phyloP scores from a whole-genome alignment of 2,113 vertebrate genomes.

The Oncorhynchus masou region DNA sequence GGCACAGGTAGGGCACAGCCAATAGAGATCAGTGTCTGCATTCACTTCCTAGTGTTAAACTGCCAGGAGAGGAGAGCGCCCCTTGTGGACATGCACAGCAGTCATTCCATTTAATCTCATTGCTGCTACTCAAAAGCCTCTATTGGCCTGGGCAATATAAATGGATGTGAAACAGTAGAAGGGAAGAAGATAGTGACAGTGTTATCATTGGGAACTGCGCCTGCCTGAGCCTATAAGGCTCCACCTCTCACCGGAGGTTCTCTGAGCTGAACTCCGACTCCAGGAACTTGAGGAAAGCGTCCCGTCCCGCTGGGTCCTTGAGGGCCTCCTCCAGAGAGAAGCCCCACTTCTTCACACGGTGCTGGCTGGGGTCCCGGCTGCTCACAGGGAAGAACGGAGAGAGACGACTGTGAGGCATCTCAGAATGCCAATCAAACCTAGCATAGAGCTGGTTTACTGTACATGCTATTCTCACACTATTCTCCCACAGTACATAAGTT shows the following conservation, averaged over 20 bases:
- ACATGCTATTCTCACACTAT: background rate
- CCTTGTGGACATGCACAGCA: background rate
- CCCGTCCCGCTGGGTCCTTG: constrained; percentile 87
- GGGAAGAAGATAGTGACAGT: background rate
- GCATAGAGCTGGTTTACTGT: too few species aligned
- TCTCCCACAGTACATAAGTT: background rate
- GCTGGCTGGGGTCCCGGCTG: constrained; percentile 92
- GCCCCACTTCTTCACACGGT: constrained; percentile 91
- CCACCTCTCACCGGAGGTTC: constrained; percentile 84
- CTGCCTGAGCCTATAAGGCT: background rate
- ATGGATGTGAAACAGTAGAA: background rate
- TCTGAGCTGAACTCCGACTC: constrained; percentile 98
- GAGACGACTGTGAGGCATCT: too few species aligned
- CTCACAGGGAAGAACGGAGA: background rate
- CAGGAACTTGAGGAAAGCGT: constrained; percentile 92
- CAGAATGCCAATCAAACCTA: too few species aligned
- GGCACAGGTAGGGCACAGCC: background rate
- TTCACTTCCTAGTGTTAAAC: background rate
- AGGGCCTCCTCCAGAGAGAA: constrained; percentile 92
- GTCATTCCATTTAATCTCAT: background rate
- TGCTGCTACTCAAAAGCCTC: background rate
- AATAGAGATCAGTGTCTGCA: background rate
- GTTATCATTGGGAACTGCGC: background rate
- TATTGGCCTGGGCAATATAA: background rate
- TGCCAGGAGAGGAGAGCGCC: background rate